Evolutionary conservation across 2,113 vertebrate species (phyloP), one percentile per base, ranked within the genome.

Genomic region (Lycocorax pyrrhopterus): DNA sequence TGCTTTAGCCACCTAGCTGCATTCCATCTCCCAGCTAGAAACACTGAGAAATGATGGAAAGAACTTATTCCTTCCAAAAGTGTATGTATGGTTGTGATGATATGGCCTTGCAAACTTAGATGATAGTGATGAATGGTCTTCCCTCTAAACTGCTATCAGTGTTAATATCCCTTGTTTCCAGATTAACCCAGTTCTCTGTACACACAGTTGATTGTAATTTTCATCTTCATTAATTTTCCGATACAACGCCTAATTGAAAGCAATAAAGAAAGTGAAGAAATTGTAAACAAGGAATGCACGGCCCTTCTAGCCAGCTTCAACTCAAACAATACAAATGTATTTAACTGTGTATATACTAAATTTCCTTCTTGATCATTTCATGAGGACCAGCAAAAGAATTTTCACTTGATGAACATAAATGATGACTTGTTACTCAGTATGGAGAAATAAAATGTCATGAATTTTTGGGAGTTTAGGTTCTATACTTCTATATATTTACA

Each of bases 191-290:
- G 23, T 18, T 93, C 44, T 73, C 92, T 84, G 20, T 76, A 79
- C 47, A 39, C 37, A 82, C 46, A 64, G 46, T 66, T 96, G 89
- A 95, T 18, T 80, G 66, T 22, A 82, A 95, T 95, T 93, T 95
- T 93, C 71, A 85, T 56, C 56, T 87, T 94, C 52, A 59, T 89
- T 96, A 76, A 87, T 78, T 94, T 96, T 94, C 80, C 17, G 8
- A 52, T 56, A 44, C 62, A 72, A 77, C 16, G 84, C 23, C 46
- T 83, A 84, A 86, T 39, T 72, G 60, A 91, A 94, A 89, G 51
- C 73, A 90, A 82, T 81, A 86, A 87, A 81, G 55, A 60, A 89
- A 79, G 53, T 32, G 64, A 84, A 81, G 60, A 66, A 77, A 78
- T 41, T 86, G 51, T 49, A 95, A 97, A 85, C 41, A 94, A 81